Base-by-base conservation (phyloP, 2,888 invertebrate species). In the Parelbella ahira region DNA sequence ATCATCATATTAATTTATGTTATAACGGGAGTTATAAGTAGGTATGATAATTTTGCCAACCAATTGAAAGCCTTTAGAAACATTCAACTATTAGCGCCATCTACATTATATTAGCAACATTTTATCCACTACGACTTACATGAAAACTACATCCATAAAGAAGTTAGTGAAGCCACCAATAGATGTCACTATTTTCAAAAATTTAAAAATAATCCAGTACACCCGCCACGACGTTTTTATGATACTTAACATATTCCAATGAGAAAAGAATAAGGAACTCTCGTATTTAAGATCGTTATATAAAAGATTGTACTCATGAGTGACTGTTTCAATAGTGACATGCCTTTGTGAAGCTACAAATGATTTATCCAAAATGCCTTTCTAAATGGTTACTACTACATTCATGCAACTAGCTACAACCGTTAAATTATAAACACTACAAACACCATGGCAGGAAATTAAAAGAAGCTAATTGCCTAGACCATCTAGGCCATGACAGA, bases 131-230 rank as follows among this genome's bases (percentile, higher is more conserved):
- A 51, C n/a, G 13, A 33, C 8, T 21, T 13, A 3, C 11, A 32
- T 12, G 28, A 45, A 43, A 18, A 13, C 4, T 37, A 34, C n/a
- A n/a, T n/a, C n/a, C n/a, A n/a, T n/a, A n/a, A n/a, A n/a, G 28
- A 30, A 36, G 29, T 47, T 42, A 28, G 3, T 11, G 18, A 28
- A 37, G 6, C 20, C 12, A 36, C 45, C 61, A 68, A 79, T 57
- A 87, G 83, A 86, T 84, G 86, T 79, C 87, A 77, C 83, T 82
- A 60, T 55, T 72, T 54, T 48, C 19, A 39, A 56, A 60, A 53
- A 53, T 54, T 68, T n/a, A n/a, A 75, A 79, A 83, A 81, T 79
- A 83, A 80, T 78, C 57, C 84, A 76, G 78, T 65, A 68, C 68
- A 71, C 68, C 53, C 53, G 32, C 36, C 57, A 56, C 47, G 45